Conservation (phyloP, 2,888 invertebrate species). For the Apodemia duryi region DNA sequence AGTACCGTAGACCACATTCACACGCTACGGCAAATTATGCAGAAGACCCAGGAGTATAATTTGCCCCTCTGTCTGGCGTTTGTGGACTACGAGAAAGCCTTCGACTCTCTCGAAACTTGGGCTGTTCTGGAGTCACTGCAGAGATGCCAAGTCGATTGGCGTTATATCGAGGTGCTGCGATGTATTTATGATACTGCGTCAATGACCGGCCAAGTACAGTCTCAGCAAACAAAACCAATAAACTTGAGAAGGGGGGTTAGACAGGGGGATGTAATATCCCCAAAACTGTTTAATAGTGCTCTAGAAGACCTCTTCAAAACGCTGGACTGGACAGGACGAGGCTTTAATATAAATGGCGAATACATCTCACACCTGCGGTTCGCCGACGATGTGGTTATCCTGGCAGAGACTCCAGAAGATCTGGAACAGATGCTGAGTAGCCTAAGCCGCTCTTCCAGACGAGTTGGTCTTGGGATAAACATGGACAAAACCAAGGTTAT, state of each 20-base stretch:
- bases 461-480: not conserved
- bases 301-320: not conserved
- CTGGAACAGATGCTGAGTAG: too few species aligned
- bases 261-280: slow-evolving; percentile 7
- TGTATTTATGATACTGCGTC: not conserved
- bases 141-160: slow-evolving; percentile 24
- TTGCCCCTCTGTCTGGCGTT: slow-evolving; percentile 19
- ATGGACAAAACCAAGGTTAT: not conserved
- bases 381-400: not conserved
- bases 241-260: not conserved
- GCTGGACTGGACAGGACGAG: not conserved
- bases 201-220: not conserved
- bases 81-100: slow-evolving; percentile 26
- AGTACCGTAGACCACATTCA: slow-evolving; percentile 1
- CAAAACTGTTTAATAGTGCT: not conserved
- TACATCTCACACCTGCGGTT: slow-evolving; percentile 23
- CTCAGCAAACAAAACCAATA: not conserved
- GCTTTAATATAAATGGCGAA: slow-evolving; percentile 12
- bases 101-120: slow-evolving; percentile 29
- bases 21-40: not conserved
- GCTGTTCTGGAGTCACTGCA: slow-evolving; percentile 28
- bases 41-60: not conserved
- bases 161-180: slow-evolving; percentile 24
- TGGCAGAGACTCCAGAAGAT: not conserved
- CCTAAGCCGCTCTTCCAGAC: not conserved